These are phyloP conservation scores for Sthenelais limicola DNA, from an alignment of 2,888 invertebrate genomes.

Conservation along the genomic window DNA sequence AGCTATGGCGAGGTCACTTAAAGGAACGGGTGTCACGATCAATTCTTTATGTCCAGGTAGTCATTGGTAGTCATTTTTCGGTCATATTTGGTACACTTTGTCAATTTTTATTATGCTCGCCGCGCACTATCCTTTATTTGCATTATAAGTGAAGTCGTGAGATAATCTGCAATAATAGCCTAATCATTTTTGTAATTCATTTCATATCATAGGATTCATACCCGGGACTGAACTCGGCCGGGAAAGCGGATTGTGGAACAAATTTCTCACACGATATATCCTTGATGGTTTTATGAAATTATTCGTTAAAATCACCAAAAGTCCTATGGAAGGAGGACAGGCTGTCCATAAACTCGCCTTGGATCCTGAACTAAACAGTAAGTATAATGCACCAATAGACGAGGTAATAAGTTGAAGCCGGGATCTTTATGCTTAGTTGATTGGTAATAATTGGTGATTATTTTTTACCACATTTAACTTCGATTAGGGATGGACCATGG, in stretches of 20 bases:
- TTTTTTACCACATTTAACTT: too few species aligned
- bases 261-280: neutral
- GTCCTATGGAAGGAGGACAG: neutral
- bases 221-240: neutral
- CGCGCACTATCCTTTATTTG: too few species aligned
- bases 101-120: too few species aligned
- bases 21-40: neutral
- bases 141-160: too few species aligned
- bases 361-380: neutral
- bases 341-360: neutral
- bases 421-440: too few species aligned
- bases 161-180: too few species aligned
- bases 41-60: neutral
- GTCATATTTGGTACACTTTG: too few species aligned
- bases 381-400: neutral
- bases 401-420: too few species aligned
- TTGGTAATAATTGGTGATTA: too few species aligned
- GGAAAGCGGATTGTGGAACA: neutral
- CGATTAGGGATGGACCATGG: too few species aligned
- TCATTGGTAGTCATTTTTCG: too few species aligned
- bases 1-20: neutral
- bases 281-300: neutral
- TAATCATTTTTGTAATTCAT: too few species aligned
- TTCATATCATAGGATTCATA: neutral
- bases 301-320: neutral